Conservation (phyloP, 1,140 invertebrate species). For the Nebria ingens region DNA sequence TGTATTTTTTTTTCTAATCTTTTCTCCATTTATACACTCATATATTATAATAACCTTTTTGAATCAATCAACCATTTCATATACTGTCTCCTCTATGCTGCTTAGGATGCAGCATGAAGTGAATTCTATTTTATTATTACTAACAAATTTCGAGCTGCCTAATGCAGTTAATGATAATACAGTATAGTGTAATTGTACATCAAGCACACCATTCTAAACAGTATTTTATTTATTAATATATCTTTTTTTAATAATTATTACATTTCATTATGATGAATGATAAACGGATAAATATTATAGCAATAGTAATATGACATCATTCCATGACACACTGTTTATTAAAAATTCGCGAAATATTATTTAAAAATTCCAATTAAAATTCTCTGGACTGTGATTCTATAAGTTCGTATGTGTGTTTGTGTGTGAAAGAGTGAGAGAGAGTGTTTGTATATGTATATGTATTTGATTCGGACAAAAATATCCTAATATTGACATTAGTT, state of each 20-base stretch:
- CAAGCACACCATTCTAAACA: too few species aligned
- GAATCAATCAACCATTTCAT: too few species aligned
- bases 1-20: too few species aligned
- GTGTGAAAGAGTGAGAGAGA: too few species aligned
- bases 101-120: slow-evolving; percentile 10
- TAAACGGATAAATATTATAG: neutral
- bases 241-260: neutral
- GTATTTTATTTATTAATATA: neutral
- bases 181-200: neutral
- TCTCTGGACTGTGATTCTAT: too few species aligned
- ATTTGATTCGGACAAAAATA: too few species aligned
- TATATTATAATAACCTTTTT: neutral
- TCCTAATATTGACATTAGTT: too few species aligned
- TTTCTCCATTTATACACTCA: slow-evolving; percentile 7
- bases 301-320: slow-evolving; percentile 1
- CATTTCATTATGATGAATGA: neutral
- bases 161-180: neutral
- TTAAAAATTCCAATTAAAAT: neutral
- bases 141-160: neutral
- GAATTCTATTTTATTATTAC: slow-evolving; percentile 12
- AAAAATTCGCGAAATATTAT: neutral
- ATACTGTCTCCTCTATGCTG: too few species aligned
- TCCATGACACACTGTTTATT: slow-evolving; percentile 3
- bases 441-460: too few species aligned
- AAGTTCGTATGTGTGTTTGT: too few species aligned